Base-by-base conservation (phyloP, 2,888 invertebrate species). In the Agrotis puta region DNA sequence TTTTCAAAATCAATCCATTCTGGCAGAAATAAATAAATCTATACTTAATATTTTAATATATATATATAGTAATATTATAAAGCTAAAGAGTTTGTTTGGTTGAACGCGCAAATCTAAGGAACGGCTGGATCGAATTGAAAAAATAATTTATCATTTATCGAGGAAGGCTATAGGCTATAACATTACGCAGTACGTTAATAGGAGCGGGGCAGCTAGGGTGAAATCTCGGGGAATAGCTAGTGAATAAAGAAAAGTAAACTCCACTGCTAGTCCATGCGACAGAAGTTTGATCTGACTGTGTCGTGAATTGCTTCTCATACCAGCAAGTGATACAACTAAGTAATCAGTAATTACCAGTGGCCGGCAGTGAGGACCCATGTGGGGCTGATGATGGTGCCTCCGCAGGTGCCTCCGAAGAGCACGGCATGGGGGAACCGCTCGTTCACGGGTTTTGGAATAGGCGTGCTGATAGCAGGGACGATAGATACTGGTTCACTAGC, bases 331-430 rank as follows among this genome's bases (percentile, higher is more conserved):
- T 27, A 33, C 27, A 27, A n/a, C 27, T 13, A 53, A 66, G 11
- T 14, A n/a, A 18, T 22, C 2, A 27, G 20, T 68, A 85, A 84
- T 79, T 87, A 95, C 95, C 95, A 95, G 85, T 95, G 95, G 0
- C 88, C 95, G 54, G 95, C 95, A 2, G 93, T 92, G 59, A 95
- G 90, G 50, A 95, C 73, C 95, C 95, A 95, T 11, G 79, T 93
- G 51, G 91, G 88, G 83, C 93, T 91, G 84, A 96, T 94, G 87
- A 96, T 94, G 79, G 94, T 90, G 20, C 95, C 95, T 2, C 95
- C 95, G 77, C 95, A 96, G 53, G 93, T 94, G 57, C 91, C 89
- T 57, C 95, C 94, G 85, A 93, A 95, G 9, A 96, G 93, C 48
- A 95, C 92, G 1, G 95, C 95, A 57, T 92, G 90, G 0, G 95